These are phyloP conservation scores for Ephialtes manifestator DNA, from an alignment of 2,888 invertebrate species.

Conservation along the genomic window DNA sequence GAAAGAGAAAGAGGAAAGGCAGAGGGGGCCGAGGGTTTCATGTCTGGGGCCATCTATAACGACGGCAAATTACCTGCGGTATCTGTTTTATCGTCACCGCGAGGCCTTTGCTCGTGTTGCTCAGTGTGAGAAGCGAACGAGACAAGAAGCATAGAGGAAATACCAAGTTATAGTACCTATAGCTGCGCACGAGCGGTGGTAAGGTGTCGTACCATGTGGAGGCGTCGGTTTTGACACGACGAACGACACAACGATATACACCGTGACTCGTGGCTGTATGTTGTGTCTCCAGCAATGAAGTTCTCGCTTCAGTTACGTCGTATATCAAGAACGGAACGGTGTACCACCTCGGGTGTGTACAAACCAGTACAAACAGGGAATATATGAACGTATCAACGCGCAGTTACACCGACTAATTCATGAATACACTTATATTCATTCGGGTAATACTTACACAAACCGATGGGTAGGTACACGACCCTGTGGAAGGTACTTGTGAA, in stretches of 20 bases:
- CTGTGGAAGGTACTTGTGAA: conserved; percentile 10
- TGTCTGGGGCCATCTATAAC: conserved; percentile 69
- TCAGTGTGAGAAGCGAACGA: conserved; percentile 34
- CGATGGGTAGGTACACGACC: not conserved
- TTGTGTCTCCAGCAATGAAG: conserved; percentile 35
- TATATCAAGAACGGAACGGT: conserved; percentile 25
- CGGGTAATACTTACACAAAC: conserved; percentile 6
- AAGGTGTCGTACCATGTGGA: conserved; percentile 48
- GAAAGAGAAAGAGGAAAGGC: not conserved
- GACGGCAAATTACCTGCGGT: conserved; percentile 76
- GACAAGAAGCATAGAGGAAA: conserved; percentile 39
- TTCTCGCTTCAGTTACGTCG: conserved; percentile 47
- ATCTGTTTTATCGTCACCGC: conserved; percentile 66
- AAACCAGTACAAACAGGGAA: conserved; percentile 27
- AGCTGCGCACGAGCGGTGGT: conserved; percentile 6
- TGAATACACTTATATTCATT: conserved; percentile 51
- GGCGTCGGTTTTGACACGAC: conserved; percentile 51
- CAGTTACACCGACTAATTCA: conserved; percentile 45
- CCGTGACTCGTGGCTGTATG: not conserved
- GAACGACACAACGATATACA: conserved; percentile 9
- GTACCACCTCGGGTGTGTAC: conserved; percentile 37
- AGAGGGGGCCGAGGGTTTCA: conserved; percentile 28
- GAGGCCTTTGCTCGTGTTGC: conserved; percentile 17
- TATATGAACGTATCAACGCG: conserved; percentile 33
- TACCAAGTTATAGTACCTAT: conserved; percentile 18